Evolutionary conservation across 2,888 invertebrate species (phyloP), one percentile per base, ranked within the genome.

Genomic region (Pachymerium ferrugineum): DNA sequence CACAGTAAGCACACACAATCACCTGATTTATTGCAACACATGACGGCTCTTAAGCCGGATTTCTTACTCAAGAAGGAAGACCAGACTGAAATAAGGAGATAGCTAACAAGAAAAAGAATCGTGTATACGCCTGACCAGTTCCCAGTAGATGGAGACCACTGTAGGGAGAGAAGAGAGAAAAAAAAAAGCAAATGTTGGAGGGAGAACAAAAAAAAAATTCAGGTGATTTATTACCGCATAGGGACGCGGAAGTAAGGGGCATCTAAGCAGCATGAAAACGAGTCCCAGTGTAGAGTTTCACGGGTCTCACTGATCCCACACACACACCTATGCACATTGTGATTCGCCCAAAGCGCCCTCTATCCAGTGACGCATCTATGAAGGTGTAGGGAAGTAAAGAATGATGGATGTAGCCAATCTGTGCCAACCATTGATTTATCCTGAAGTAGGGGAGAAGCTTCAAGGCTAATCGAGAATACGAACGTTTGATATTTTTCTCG

Each of bases 1-100:
- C 62, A 62, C 28, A 62, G 62, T 62, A 62, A 62, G 62, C 62
- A 25, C 54, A 54, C 62, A 62, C 62, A 62, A 62, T 62, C 62
- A 62, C 62, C 62, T 62, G 62, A 62, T 62, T 62, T 62, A 62
- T 62, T 62, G 62, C 62, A 62, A 62, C 62, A 62, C 62, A 62
- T 62, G 62, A 62, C 62, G 62, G 62, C 28, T 62, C 62, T 62
- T 62, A 62, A 62, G 62, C 62, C 62, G 62, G 62, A 62, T 62
- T 62, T 62, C 62, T 62, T 62, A 28, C 28, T 62, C 62, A 28
- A 62, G 28, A 62, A 62, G 25, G 62, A 62, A 62, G 62, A 62
- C 25, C 62, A 62, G 62, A 62, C 62, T 62, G 62, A 62, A 62
- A 62, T 62, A 62, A 62, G 62, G 62, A 62, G 62, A 62, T 62